Conservation (phyloP, 2,113 vertebrate species). For the Leucosticte australis region DNA sequence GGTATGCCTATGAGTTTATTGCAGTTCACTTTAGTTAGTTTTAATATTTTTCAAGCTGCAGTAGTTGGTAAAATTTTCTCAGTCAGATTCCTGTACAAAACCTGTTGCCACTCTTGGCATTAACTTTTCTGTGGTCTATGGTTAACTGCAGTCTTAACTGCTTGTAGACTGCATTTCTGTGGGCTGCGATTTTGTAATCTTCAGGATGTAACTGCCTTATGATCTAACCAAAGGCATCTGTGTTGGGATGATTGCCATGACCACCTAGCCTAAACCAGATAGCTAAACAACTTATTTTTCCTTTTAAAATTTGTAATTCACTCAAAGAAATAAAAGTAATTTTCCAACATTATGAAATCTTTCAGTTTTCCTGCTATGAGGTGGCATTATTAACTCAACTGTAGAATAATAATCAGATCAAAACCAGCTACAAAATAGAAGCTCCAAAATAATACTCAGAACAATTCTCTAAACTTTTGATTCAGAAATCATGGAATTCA, state of each 20-base stretch:
- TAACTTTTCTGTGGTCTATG: background rate
- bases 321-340: background rate
- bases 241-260: background rate
- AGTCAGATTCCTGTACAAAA: background rate
- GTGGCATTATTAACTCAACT: background rate
- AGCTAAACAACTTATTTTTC: background rate
- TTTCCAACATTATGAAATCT: background rate
- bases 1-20: background rate
- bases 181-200: background rate
- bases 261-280: background rate
- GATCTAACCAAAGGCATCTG: fast-evolving
- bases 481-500: background rate
- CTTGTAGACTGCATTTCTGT: background rate
- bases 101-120: fast-evolving
- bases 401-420: background rate
- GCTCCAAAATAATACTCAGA: background rate
- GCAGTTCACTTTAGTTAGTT: background rate
- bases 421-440: background rate
- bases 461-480: background rate
- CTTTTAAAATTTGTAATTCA: background rate
- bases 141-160: background rate
- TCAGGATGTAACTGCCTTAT: background rate
- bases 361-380: background rate
- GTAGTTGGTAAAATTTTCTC: background rate
- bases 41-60: background rate